Conservation (phyloP, 2,888 invertebrate genomes). For the Allygus modestus region DNA sequence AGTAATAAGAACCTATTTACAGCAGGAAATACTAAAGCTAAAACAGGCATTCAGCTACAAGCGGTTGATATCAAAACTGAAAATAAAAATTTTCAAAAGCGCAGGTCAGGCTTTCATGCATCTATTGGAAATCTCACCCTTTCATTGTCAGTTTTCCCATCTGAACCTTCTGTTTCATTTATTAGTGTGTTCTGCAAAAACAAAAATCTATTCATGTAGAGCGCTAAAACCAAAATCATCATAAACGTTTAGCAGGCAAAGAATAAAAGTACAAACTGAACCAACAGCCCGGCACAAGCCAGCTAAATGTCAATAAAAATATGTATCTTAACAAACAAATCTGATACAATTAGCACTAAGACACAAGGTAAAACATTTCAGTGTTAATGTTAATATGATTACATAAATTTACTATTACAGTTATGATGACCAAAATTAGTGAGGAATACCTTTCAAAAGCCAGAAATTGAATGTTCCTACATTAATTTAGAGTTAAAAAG, state of each 20-base stretch:
- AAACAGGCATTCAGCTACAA: constrained; percentile 20
- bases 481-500: no score
- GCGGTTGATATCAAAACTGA: not conserved
- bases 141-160: constrained; percentile 50
- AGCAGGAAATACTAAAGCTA: constrained; percentile 15
- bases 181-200: constrained; percentile 63
- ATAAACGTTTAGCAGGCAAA: not conserved
- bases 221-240: not conserved
- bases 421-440: no score
- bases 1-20: constrained; percentile 36
- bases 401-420: no score
- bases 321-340: no score
- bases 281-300: not conserved
- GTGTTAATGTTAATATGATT: no score
- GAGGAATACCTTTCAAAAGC: no score
- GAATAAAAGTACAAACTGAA: not conserved
- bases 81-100: not conserved
- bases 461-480: no score
- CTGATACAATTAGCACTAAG: no score
- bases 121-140: constrained; percentile 19
- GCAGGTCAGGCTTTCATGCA: constrained; percentile 15
- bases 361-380: no score
- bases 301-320: no score
- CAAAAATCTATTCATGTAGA: constrained; percentile 53
- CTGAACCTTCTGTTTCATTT: constrained; percentile 57